Percentiles rank a stretch among this genome's conserved stretches.
Evolutionary conservation across 1,140 invertebrate genomes (phyloP).

Genomic region (Pseudomyrmex gracilis): DNA sequence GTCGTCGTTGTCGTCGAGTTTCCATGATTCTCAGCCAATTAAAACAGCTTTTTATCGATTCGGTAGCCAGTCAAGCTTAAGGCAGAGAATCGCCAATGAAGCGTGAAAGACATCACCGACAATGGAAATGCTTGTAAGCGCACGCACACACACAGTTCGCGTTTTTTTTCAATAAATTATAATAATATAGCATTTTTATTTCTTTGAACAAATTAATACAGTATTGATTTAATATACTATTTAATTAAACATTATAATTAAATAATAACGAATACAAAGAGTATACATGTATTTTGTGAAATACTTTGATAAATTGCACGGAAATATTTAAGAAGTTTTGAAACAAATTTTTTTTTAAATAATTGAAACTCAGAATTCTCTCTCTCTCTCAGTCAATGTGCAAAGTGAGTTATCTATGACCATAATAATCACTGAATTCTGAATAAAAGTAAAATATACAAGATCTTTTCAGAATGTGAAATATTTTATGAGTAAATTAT

Average conservation of each 20-base stretch:
- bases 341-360: constrained; percentile 6
- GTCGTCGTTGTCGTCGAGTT: constrained; percentile 40
- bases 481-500: background rate
- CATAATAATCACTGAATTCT: constrained; percentile 7
- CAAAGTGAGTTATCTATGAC: background rate
- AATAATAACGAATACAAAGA: background rate
- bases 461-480: background rate
- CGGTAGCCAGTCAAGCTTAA: background rate
- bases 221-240: too few species aligned
- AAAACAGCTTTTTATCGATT: constrained; percentile 60
- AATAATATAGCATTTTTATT: constrained; percentile 49
- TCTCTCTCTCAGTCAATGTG: too few species aligned
- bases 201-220: background rate
- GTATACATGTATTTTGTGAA: background rate
- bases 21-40: constrained; percentile 56
- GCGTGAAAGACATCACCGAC: constrained; percentile 1
- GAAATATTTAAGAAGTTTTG: background rate
- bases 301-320: background rate
- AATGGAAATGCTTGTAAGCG: constrained; percentile 21
- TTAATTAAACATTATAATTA: too few species aligned
- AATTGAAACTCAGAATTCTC: background rate
- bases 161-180: constrained; percentile 27
- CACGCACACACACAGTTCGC: background rate
- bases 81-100: constrained; percentile 21
- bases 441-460: background rate